Percentiles rank a stretch among this genome's conserved stretches.
These are phyloP conservation scores for Cerastis rubricosa DNA, from an alignment of 2,888 invertebrate genomes.

Conservation along the genomic window DNA sequence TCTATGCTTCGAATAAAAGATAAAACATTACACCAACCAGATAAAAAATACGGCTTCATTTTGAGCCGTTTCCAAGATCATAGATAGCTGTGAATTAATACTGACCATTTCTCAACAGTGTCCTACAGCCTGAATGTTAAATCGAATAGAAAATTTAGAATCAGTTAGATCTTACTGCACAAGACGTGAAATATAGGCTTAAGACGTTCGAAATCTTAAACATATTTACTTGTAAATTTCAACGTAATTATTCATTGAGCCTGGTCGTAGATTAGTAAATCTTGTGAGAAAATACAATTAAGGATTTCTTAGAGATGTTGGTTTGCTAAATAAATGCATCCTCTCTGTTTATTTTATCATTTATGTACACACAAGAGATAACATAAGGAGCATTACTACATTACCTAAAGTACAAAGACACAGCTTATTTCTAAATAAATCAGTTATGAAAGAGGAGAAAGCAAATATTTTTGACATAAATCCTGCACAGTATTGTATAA, in stretches of 20 bases:
- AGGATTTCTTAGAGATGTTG: neutral
- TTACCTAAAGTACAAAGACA: too few relatives aligned
- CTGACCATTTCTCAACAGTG: conserved; percentile 58
- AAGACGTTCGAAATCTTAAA: conserved; percentile 17
- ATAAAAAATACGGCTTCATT: conserved; percentile 55
- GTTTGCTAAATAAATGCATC: neutral
- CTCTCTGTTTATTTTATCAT: too few relatives aligned
- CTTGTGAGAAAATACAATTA: conserved; percentile 3
- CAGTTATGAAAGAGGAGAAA: neutral
- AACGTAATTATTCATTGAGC: conserved; percentile 16
- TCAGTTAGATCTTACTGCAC: conserved; percentile 45
- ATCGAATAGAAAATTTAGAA: conserved; percentile 58
- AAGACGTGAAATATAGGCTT: conserved; percentile 38
- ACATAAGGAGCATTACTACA: too few relatives aligned
- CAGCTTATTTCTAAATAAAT: too few relatives aligned
- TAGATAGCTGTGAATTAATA: conserved; percentile 63
- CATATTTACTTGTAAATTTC: conserved; percentile 9
- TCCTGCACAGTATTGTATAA: neutral
- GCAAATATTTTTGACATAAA: neutral
- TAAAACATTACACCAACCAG: conserved; percentile 23
- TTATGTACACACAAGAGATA: too few relatives aligned
- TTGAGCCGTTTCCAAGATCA: conserved; percentile 58
- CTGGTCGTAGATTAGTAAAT: neutral
- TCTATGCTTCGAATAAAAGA: conserved; percentile 21
- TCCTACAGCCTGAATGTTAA: conserved; percentile 56